phyloP scores from a whole-genome alignment of 2,113 vertebrate genomes.

The Pteruthius melanotis region DNA sequence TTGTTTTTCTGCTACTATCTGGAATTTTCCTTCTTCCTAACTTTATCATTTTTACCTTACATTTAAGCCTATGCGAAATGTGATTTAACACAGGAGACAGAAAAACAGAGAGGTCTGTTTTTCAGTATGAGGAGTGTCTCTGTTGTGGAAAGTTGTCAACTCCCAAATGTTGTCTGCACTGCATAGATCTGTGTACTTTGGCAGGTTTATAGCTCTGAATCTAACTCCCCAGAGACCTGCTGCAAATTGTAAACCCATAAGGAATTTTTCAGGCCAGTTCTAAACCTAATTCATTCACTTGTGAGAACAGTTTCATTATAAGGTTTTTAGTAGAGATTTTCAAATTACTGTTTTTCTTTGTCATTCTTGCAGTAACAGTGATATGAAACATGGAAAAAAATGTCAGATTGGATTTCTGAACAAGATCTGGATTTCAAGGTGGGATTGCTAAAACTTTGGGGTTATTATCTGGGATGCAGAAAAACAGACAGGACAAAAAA shows the following conservation, averaged over 20 bases:
- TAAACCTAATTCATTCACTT: constrained; percentile 65
- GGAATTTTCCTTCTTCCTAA: constrained; percentile 38
- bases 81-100: constrained; percentile 51
- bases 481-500: constrained; percentile 1
- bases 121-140: constrained; percentile 68
- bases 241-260: constrained; percentile 71
- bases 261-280: constrained; percentile 68
- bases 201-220: constrained; percentile 63
- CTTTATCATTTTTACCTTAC: constrained; percentile 13
- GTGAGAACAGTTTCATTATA: constrained; percentile 46
- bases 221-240: constrained; percentile 43
- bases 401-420: not conserved
- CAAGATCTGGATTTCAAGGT: not conserved
- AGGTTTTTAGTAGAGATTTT: constrained; percentile 15
- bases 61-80: constrained; percentile 31
- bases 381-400: constrained; percentile 29
- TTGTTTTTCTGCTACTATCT: not conserved
- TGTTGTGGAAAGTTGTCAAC: constrained; percentile 68
- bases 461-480: constrained; percentile 15
- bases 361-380: not conserved
- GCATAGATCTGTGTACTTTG: constrained; percentile 64
- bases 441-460: not conserved
- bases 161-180: constrained; percentile 39
- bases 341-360: constrained; percentile 47
- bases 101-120: constrained; percentile 51